Conservation (phyloP, 2,888 invertebrate genomes). For the Agonopterix alstromeriana region DNA sequence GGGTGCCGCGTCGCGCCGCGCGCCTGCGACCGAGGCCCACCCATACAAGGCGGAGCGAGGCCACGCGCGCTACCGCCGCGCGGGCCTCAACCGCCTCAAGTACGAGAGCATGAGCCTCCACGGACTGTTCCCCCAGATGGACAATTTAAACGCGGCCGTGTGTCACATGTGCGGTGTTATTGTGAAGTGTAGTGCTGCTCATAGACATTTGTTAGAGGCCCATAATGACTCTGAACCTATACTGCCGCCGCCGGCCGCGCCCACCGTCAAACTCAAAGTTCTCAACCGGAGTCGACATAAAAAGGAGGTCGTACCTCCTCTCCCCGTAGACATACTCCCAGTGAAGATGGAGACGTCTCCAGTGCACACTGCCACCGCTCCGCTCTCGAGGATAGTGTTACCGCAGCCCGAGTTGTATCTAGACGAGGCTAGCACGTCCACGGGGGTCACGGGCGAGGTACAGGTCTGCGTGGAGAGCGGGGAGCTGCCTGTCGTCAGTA, state of each 20-base stretch:
- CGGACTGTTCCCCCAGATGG: conserved; percentile 86
- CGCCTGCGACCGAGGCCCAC: conserved; percentile 34
- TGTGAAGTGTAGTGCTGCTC: conserved; percentile 87
- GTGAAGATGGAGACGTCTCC: conserved; percentile 55
- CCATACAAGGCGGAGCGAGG: conserved; percentile 46
- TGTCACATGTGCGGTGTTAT: conserved; percentile 87
- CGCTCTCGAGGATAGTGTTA: conserved; percentile 56
- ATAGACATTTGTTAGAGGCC: conserved; percentile 81
- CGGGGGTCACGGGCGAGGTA: conserved; percentile 51
- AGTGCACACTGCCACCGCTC: conserved; percentile 51
- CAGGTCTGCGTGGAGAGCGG: conserved; percentile 65
- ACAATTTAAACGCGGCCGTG: conserved; percentile 85
- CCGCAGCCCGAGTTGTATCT: conserved; percentile 57
- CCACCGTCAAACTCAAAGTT: conserved; percentile 38
- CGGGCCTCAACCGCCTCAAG: conserved; percentile 72
- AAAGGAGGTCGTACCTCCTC: conserved; percentile 55
- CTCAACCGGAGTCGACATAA: conserved; percentile 56
- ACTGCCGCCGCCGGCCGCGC: conserved; percentile 63
- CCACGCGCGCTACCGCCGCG: conserved; percentile 42
- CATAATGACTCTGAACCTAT: conserved; percentile 62
- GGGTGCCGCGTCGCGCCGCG: conserved; percentile 37
- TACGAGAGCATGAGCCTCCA: conserved; percentile 83
- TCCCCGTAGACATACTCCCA: conserved; percentile 49
- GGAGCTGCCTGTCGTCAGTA: conserved; percentile 70
- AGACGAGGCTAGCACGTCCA: conserved; percentile 49